Evolutionary conservation across 2,888 invertebrate genomes (phyloP).

Genomic region (Ceratothoa steindachneri): DNA sequence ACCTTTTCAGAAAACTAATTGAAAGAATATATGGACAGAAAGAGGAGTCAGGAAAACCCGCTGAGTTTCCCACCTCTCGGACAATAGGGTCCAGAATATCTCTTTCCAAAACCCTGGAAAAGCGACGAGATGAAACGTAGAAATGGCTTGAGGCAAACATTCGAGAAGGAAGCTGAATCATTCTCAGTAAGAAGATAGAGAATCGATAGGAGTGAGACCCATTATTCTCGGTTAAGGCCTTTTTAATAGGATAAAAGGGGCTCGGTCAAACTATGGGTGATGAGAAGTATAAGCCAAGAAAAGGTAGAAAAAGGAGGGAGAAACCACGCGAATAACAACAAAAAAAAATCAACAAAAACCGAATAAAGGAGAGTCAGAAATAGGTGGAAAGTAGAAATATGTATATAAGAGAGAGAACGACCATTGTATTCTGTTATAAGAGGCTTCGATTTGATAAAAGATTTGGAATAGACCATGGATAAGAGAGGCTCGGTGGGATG

Average conservation of each 20-base stretch:
- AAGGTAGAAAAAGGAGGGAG: neutral
- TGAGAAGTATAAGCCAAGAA: too few relatives aligned
- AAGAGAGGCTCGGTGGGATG: neutral
- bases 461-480: neutral
- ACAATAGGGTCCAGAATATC: slow-evolving; percentile 7
- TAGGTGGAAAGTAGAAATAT: too few relatives aligned
- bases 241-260: slow-evolving; percentile 5
- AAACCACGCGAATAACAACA: neutral
- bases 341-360: neutral
- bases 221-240: neutral
- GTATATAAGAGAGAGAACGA: neutral
- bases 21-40: neutral
- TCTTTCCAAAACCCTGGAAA: slow-evolving; percentile 3
- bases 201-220: slow-evolving; percentile 3
- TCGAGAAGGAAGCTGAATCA: neutral
- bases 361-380: neutral
- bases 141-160: neutral
- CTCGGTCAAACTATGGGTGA: too few relatives aligned
- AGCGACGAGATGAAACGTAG: slow-evolving; percentile 1
- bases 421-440: neutral
- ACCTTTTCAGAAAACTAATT: slow-evolving; percentile 12
- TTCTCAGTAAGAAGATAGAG: neutral
- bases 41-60: slow-evolving; percentile 1
- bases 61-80: neutral
- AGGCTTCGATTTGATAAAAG: neutral